phyloP scores from a whole-genome alignment of 2,113 vertebrate genomes.

The Halichoerus grypus region DNA sequence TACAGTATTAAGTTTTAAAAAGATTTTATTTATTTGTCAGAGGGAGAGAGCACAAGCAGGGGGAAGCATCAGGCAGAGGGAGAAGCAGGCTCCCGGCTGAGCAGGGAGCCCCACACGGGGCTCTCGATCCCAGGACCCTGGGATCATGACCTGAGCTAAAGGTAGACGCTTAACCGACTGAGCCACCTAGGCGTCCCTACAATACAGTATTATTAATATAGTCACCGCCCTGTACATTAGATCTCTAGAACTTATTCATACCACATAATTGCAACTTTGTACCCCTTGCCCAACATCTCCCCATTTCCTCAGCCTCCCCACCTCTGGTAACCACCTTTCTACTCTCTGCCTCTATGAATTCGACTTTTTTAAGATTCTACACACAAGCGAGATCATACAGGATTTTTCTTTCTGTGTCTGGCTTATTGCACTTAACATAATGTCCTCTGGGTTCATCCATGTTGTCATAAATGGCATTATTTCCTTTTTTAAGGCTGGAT shows the following conservation, averaged over 20 bases:
- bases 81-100: background rate
- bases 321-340: background rate
- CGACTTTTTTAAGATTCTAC: background rate
- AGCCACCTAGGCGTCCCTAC: background rate
- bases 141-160: background rate
- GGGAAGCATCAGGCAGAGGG: background rate
- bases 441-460: background rate
- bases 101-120: background rate
- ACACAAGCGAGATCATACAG: background rate
- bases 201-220: background rate
- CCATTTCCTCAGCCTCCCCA: background rate
- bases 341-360: background rate
- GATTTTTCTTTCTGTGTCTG: background rate
- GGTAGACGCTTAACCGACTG: background rate
- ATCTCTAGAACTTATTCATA: background rate
- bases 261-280: background rate
- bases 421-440: background rate
- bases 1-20: background rate
- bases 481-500: background rate
- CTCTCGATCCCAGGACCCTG: background rate
- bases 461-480: background rate
- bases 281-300: background rate
- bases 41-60: background rate
- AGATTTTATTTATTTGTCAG: background rate
- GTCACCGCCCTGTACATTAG: background rate